Base-by-base conservation (phyloP, 2,888 invertebrate genomes). In the Apantesis nais region DNA sequence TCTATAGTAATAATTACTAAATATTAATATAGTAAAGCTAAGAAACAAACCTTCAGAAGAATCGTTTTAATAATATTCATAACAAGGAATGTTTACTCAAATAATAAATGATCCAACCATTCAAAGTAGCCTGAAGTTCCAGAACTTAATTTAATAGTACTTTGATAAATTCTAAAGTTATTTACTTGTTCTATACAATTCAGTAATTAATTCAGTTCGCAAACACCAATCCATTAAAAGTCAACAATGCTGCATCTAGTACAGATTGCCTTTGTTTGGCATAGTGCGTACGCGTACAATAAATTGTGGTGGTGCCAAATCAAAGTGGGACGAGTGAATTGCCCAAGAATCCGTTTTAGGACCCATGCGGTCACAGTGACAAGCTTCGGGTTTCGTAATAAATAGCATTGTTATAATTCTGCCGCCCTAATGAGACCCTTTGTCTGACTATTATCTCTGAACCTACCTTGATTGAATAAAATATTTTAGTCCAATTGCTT, bases 291-390 rank as follows among this genome's bases (percentile, higher is more conserved):
- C 74, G 76, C 67, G 66, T 73, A 76, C 78, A 79, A 79, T 83
- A 82, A 80, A 83, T 86, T 81, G 79, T 80, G 81, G 76, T 77
- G 70, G 76, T 66, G 58, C 37, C 76, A 87, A 88, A 88, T 86
- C 86, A 84, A 83, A 84, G 83, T 72, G 78, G 79, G 72, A 77
- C 74, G 77, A 79, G 81, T 80, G 82, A 83, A 83, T 78, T 73
- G 74, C 74, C 83, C 83, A 78, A 86, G 86, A 86, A 86, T 86
- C 85, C 84, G 80, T 82, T 85, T 85, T 81, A 83, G 83, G 79
- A 77, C 74, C 58, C 75, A 70, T 84, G 88, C 82, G 85, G 88
- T 80, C 80, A 76, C 77, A 78, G 81, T 85, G 86, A 84, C 83
- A 84, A 80, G 82, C 68, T 78, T 74, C 69, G 82, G 84, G 80